phyloP scores from a whole-genome alignment of 37 sponge, comb jelly and placozoan species.

The Diacarnus erythraeanus region DNA sequence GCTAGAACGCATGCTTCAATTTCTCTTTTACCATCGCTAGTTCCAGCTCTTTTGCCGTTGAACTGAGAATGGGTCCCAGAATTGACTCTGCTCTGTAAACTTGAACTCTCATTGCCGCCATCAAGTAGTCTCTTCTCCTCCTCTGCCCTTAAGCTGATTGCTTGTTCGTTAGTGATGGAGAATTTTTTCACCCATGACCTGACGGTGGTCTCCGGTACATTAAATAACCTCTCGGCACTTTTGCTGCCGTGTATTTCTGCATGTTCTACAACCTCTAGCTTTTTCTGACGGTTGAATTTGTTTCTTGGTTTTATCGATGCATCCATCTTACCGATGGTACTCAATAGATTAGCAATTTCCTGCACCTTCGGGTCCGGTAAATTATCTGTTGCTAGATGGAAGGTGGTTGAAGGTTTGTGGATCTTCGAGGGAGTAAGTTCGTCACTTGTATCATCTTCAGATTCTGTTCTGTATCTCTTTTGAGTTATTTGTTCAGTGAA shows the following conservation, averaged over 20 bases:
- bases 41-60: too few relatives aligned
- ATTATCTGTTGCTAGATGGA: too few relatives aligned
- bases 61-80: too few relatives aligned
- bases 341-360: not conserved
- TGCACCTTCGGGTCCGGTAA: not conserved
- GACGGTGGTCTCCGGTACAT: slow-evolving; percentile 4
- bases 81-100: too few relatives aligned
- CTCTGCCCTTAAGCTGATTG: too few relatives aligned
- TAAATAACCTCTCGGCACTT: slow-evolving; percentile 2
- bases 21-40: not conserved
- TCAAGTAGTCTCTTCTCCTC: too few relatives aligned
- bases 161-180: not conserved
- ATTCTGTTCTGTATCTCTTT: not conserved
- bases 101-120: too few relatives aligned
- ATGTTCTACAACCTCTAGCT: not conserved
- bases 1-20: not conserved
- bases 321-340: not conserved
- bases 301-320: not conserved
- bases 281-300: not conserved
- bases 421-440: not conserved
- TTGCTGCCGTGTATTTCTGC: slow-evolving; percentile 1
- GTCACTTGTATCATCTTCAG: not conserved
- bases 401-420: not conserved
- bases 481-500: not conserved
- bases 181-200: not conserved